Percentiles rank a stretch among this genome's conserved stretches.
Evolutionary conservation across 2,113 vertebrate species (phyloP).

Genomic region (Pongo pygmaeus): DNA sequence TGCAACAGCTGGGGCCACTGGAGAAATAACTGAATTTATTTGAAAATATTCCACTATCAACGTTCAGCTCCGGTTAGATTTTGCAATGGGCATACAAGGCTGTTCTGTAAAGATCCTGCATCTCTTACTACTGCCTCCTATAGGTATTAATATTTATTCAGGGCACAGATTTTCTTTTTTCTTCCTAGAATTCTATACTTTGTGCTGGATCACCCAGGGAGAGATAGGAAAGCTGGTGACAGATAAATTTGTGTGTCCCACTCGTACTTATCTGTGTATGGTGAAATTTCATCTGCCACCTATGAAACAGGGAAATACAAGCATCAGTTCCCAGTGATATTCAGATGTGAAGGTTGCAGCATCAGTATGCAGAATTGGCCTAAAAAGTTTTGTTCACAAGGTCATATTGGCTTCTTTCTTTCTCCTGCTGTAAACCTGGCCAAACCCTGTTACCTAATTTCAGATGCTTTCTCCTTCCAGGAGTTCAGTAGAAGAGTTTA

Average conservation of each 20-base stretch:
- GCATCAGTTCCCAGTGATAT: background rate
- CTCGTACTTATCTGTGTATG: background rate
- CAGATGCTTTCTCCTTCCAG: background rate
- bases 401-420: background rate
- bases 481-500: background rate
- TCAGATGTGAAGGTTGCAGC: background rate
- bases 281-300: conserved; percentile 2
- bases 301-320: background rate
- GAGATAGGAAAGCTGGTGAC: background rate
- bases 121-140: background rate
- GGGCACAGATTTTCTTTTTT: background rate
- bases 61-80: background rate
- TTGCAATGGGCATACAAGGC: background rate
- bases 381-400: background rate
- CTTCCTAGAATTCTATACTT: background rate
- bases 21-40: background rate
- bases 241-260: background rate
- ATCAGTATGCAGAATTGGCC: background rate
- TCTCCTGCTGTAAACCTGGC: background rate
- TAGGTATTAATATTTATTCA: background rate
- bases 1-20: background rate
- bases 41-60: background rate
- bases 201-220: background rate
- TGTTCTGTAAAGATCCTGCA: background rate
- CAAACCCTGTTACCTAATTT: background rate